phyloP scores from a whole-genome alignment of 2,797 vertebrate species.

The Capromys pilorides region DNA sequence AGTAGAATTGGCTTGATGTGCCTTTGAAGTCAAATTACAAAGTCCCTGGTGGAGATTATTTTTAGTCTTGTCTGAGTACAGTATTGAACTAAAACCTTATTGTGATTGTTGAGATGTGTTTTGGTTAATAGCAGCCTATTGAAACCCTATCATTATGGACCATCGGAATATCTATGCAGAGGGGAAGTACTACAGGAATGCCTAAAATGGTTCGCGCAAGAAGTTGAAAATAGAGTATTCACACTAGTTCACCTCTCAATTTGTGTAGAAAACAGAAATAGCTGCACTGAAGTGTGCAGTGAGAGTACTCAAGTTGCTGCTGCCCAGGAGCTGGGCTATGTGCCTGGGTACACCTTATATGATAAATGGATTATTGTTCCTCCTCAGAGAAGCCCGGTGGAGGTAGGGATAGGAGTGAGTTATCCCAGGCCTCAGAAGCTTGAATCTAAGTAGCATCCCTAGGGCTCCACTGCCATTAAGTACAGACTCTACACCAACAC shows the following conservation, averaged over 20 bases:
- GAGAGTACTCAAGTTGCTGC: background rate
- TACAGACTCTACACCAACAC: slow-evolving; percentile 36
- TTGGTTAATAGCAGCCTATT: slow-evolving; percentile 32
- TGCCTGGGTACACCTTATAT: background rate
- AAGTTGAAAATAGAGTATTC: slow-evolving; percentile 38
- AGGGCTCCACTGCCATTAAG: slow-evolving; percentile 39
- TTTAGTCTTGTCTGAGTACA: slow-evolving; percentile 27
- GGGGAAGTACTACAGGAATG: background rate
- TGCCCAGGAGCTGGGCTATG: background rate
- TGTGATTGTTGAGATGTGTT: slow-evolving; percentile 46
- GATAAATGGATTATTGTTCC: slow-evolving; percentile 1
- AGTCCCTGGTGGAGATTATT: slow-evolving; percentile 18
- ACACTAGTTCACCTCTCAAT: background rate
- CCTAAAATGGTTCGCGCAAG: slow-evolving; percentile 14
- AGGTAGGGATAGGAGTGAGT: background rate
- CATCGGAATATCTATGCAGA: background rate
- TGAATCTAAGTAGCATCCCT: background rate
- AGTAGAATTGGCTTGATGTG: slow-evolving; percentile 44
- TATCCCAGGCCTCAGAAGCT: background rate
- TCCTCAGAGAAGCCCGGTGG: background rate
- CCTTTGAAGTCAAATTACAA: slow-evolving; percentile 63
- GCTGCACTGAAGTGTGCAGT: background rate
- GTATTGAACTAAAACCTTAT: slow-evolving; percentile 32
- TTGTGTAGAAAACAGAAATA: background rate
- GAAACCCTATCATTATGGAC: slow-evolving; percentile 24